These are phyloP conservation scores for Theonella swinhoei DNA, from an alignment of 37 sponge, comb jelly and placozoan species.

Conservation along the genomic window DNA sequence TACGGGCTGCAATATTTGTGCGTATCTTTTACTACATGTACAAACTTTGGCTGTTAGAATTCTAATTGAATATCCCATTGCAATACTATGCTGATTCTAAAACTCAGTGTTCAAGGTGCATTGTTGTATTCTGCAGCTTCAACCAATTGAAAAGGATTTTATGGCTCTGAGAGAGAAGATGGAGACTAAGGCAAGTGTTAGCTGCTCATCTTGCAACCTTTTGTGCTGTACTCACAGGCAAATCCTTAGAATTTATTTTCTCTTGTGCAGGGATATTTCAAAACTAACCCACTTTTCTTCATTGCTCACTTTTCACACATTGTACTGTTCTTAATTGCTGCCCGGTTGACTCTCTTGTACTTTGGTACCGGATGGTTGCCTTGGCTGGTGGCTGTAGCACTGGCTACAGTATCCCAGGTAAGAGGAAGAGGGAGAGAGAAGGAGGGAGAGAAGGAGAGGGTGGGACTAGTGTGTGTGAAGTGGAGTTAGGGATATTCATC, in stretches of 20 bases:
- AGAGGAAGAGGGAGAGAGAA: no score
- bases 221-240: no score
- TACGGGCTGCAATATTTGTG: conserved; percentile 14
- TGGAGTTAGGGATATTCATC: no score
- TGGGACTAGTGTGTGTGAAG: no score
- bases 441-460: no score
- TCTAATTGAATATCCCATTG: no score
- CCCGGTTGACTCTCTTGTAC: conserved; percentile 54
- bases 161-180: conserved; percentile 36
- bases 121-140: conserved; percentile 24
- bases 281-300: conserved; percentile 55
- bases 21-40: not conserved
- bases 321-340: conserved; percentile 36
- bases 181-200: conserved; percentile 37
- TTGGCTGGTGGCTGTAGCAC: conserved; percentile 46
- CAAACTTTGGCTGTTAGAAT: not conserved
- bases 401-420: conserved; percentile 42
- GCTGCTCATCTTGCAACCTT: not conserved
- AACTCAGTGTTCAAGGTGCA: no score
- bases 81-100: no score
- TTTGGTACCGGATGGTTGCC: conserved; percentile 63
- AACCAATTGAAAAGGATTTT: conserved; percentile 49
- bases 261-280: conserved; percentile 79
- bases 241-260: no score
- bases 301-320: conserved; percentile 55